A percentile compares a stretch with the other conserved stretches of the same genome.
These are phyloP conservation scores for Cecropterus lyciades DNA, from an alignment of 1,140 invertebrate genomes.

Conservation along the genomic window DNA sequence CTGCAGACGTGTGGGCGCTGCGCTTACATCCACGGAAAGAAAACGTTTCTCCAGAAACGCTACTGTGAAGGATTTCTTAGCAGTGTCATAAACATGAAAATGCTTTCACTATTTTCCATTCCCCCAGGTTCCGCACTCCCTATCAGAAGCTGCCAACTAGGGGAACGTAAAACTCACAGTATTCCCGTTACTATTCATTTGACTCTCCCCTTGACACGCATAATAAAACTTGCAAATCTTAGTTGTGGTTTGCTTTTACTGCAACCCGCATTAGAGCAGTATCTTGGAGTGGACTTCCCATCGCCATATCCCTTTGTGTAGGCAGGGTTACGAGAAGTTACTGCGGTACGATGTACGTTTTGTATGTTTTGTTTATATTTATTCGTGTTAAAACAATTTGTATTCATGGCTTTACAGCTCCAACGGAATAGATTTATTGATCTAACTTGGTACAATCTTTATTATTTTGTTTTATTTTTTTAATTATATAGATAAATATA, in stretches of 20 bases:
- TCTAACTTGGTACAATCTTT: too few relatives aligned
- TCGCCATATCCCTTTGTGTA: not conserved
- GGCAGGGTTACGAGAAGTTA: too few relatives aligned
- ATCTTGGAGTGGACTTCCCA: not conserved
- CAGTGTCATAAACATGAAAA: conserved; percentile 7
- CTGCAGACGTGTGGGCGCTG: too few relatives aligned
- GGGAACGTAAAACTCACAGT: conserved; percentile 1
- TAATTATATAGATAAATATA: too few relatives aligned
- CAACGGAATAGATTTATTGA: too few relatives aligned
- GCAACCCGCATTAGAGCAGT: not conserved
- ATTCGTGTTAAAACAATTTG: too few relatives aligned
- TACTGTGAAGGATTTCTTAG: too few relatives aligned
- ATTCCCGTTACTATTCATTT: not conserved
- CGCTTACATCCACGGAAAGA: too few relatives aligned
- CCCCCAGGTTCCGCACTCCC: not conserved
- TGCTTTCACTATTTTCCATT: conserved; percentile 3
- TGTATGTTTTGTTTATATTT: not conserved
- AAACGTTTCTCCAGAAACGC: too few relatives aligned
- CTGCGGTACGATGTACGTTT: not conserved
- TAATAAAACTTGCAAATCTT: conserved; percentile 9
- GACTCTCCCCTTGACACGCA: conserved; percentile 5
- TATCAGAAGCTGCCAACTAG: not conserved
- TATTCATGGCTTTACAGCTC: too few relatives aligned
- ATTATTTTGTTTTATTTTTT: too few relatives aligned
- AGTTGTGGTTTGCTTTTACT: not conserved